Base-by-base conservation (phyloP, 1,140 invertebrate genomes). In the Linepithema humile region DNA sequence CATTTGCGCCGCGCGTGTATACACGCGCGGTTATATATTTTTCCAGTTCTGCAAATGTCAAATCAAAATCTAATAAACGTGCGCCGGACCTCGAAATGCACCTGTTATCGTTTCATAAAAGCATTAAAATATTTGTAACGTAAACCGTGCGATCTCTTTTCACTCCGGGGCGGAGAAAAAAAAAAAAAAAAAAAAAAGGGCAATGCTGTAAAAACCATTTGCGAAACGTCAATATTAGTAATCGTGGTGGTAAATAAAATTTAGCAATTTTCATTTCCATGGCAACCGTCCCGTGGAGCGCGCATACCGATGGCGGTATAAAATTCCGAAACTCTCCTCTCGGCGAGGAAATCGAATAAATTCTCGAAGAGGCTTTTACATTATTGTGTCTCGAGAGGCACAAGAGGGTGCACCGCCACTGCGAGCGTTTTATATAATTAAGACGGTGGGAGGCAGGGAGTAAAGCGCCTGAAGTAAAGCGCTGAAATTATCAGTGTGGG, bases 121-220 rank as follows among this genome's bases (percentile, higher is more conserved):
- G 35, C 20, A 62, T 75, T 48, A 55, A 53, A 69, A 69, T 55
- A 80, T 70, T 80, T 67, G 70, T 53, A 80, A 9, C 20, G 26
- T 40, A 67, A 78, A 65, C 45, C 29, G 4, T 7, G 29, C 55
- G n/a, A 12, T 29, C 17, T 0, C 35, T 55, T 20, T 53, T 40
- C n/a, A 55, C 55, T 15, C 20, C 35, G 12, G 20, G 20, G 20
- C 3, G 10, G 10, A 48, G 48, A 72, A 70, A 10, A 17, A 48
- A 59, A 69, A 67, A 69, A 67, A 29, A 38, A 60, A 62, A 35
- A 62, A 72, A 67, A 59, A 59, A 74, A 72, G 5, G 15, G 6
- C 32, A 26, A 45, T 1, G 15, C 10, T 20, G 57, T 6, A 9
- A 64, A 64, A 48, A 23, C 9, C 12, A 69, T 40, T 78, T 40